These are phyloP conservation scores for Lysiphlebus fabarum DNA, from an alignment of 1,140 invertebrate genomes.

Conservation along the genomic window DNA sequence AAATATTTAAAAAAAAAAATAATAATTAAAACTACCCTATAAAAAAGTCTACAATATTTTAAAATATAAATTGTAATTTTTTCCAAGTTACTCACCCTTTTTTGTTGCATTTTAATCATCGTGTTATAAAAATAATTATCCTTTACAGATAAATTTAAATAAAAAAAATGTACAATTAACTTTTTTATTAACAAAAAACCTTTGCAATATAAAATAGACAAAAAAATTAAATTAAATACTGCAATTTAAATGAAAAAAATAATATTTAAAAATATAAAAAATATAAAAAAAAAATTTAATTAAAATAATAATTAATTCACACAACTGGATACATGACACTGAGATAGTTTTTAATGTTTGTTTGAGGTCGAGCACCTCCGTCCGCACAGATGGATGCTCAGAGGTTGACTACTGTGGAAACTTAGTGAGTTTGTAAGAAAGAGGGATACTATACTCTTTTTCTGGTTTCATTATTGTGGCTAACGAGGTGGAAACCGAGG, in stretches of 20 bases:
- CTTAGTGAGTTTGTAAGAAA: constrained; percentile 42
- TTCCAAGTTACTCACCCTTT: too few species aligned
- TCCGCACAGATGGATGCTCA: constrained; percentile 55
- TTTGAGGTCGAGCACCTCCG: constrained; percentile 52
- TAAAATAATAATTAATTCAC: constrained; percentile 21
- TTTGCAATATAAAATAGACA: too few species aligned
- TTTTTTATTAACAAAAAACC: too few species aligned
- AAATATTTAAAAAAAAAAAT: too few species aligned
- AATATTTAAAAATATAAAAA: not conserved
- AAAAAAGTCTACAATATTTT: too few species aligned
- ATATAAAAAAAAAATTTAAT: not conserved
- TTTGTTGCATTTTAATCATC: too few species aligned
- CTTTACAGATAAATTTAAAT: too few species aligned
- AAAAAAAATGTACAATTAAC: too few species aligned
- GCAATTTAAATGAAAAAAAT: not conserved
- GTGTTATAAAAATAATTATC: too few species aligned
- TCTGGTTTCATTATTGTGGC: constrained; percentile 14
- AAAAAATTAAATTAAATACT: not conserved
- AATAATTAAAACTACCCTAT: too few species aligned
- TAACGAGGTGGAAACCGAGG: too few species aligned
- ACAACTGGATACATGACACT: constrained; percentile 50
- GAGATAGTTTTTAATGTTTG: constrained; percentile 36
- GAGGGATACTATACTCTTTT: constrained; percentile 40
- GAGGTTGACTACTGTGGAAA: constrained; percentile 50
- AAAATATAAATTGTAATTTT: too few species aligned